Base-by-base conservation (phyloP, 1,140 invertebrate species). In the Drosophila eugracilis region DNA sequence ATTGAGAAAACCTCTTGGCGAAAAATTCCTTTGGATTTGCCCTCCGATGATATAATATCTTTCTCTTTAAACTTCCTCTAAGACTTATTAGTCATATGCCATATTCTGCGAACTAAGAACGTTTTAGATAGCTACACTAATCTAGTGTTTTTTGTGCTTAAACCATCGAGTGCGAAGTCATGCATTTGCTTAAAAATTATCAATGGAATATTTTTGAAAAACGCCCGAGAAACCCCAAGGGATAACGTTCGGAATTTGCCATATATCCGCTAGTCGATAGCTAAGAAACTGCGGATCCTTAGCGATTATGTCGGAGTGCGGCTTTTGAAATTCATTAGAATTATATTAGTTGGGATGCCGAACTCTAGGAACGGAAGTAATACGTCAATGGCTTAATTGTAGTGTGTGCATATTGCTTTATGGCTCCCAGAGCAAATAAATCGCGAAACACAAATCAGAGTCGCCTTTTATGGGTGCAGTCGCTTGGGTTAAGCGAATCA, bases 381-480 rank as follows among this genome's bases (percentile, higher is more conserved):
- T 30, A 53, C 65, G 65, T 67, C 65, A 67, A 44, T 26, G 21
- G 36, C 17, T 67, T 67, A 66, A 66, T 62, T 62, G 58, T 66
- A 41, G 41, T 45, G 62, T 37, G 50, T 55, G 59, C 30, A 42
- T 30, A 65, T 67, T 67, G 47, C 45, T 66, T 69, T 69, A 69
- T 69, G 62, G 65, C 30, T 4, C 4, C 15, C 41, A 22, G 57
- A 37, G 57, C 41, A 47, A 65, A 65, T 65, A 62, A 67, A 67
- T 67, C 63, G 63, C 63, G 28, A 67, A 52, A 50, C 58, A 67
- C 63, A 67, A 66, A 67, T 66, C 65, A 53, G 45, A 67, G 65
- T 41, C 60, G 60, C 65, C 65, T 67, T 67, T 67, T 67, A 67
- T 67, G 65, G 65, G 47, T 66, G 65, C 65, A 70, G 63, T 45